These are phyloP conservation scores for Halotydeus destructor DNA, from an alignment of 1,140 invertebrate genomes.

Conservation along the genomic window DNA sequence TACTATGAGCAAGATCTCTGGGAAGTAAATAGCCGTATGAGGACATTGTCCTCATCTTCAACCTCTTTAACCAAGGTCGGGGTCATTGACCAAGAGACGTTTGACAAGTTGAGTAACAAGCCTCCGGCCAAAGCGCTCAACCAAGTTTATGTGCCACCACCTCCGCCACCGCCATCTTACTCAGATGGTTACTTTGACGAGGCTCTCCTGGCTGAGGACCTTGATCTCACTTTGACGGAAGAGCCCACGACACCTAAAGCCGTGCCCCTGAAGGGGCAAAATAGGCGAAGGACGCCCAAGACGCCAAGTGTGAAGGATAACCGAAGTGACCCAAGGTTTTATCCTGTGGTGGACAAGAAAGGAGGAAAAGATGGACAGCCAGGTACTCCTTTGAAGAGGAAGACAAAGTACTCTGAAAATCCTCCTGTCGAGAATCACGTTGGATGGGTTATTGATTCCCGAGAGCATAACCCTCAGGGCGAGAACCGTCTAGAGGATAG, in stretches of 20 bases:
- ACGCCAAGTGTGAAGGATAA: slow-evolving; percentile 18
- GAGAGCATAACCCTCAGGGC: slow-evolving; percentile 44
- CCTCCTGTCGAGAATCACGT: slow-evolving; percentile 73
- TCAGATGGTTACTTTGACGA: slow-evolving; percentile 1
- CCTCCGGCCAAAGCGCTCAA: slow-evolving; percentile 38
- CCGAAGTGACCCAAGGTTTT: slow-evolving; percentile 48
- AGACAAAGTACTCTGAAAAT: slow-evolving; percentile 45
- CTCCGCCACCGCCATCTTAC: slow-evolving; percentile 19
- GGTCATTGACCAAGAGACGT: slow-evolving; percentile 65
- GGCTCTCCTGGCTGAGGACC: not conserved
- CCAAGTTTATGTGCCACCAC: slow-evolving; percentile 47
- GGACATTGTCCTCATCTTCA: no score
- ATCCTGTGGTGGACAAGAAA: slow-evolving; percentile 71
- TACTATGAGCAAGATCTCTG: slow-evolving; percentile 84
- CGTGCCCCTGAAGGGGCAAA: slow-evolving; percentile 6
- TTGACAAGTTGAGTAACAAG: slow-evolving; percentile 51
- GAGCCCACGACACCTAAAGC: slow-evolving; percentile 14
- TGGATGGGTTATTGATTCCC: slow-evolving; percentile 84
- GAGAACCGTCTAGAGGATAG: not conserved
- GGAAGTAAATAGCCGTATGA: slow-evolving; percentile 23
- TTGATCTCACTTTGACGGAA: slow-evolving; percentile 12
- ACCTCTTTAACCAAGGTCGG: slow-evolving; percentile 63
- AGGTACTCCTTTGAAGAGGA: slow-evolving; percentile 47
- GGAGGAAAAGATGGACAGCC: slow-evolving; percentile 33
- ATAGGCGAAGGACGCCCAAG: slow-evolving; percentile 1